phyloP scores from a whole-genome alignment of 2,113 vertebrate species.

The Hylia prasina region DNA sequence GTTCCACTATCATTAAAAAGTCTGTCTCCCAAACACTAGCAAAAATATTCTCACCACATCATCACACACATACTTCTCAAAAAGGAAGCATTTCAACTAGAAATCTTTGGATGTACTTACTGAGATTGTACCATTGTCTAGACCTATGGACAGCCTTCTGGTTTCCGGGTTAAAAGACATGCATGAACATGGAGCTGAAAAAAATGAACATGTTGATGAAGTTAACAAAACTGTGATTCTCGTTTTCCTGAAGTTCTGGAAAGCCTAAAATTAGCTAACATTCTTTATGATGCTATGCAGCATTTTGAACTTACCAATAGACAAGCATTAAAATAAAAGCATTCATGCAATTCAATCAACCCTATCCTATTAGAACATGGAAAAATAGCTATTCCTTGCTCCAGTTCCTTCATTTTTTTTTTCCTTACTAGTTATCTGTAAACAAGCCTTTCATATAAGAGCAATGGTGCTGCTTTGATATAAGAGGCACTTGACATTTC shows the following conservation, averaged over 20 bases:
- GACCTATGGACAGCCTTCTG: constrained; percentile 92
- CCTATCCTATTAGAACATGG: not conserved
- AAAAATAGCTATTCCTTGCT: not conserved
- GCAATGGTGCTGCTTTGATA: not conserved
- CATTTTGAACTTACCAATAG: not conserved
- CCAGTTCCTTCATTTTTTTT: not conserved
- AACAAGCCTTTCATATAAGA: not conserved
- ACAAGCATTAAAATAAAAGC: not conserved
- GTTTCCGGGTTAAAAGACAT: constrained; percentile 99
- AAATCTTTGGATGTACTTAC: constrained; percentile 84
- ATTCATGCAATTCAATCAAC: constrained; percentile 30
- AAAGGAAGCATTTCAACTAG: constrained; percentile 67
- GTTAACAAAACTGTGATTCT: constrained; percentile 70
- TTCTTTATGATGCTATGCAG: not conserved
- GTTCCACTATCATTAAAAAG: not conserved
- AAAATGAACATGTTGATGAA: constrained; percentile 79
- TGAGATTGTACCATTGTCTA: constrained; percentile 93
- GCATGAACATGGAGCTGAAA: constrained; percentile 91
- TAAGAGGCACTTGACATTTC: not conserved
- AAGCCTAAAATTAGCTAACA: constrained; percentile 42
- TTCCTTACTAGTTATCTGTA: not conserved
- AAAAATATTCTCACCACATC: constrained; percentile 52
- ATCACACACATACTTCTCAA: constrained; percentile 44
- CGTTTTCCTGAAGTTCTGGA: constrained; percentile 47
- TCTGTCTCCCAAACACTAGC: not conserved